Percentiles rank a stretch among this genome's conserved stretches.
These are phyloP conservation scores for Pipa parva DNA, from an alignment of 2,113 vertebrate genomes.

Conservation along the genomic window DNA sequence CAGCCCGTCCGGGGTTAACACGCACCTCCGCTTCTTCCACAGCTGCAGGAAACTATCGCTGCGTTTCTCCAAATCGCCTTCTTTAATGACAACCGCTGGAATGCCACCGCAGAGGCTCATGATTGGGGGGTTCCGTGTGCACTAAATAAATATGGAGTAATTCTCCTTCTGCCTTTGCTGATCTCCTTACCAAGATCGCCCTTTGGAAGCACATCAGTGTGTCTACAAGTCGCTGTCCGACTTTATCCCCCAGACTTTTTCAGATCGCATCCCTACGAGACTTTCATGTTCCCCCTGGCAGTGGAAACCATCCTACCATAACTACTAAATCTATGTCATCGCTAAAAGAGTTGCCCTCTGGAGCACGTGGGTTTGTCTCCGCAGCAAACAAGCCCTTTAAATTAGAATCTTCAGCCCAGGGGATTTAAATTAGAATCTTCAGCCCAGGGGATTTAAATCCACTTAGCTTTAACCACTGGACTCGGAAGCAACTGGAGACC, in stretches of 20 bases:
- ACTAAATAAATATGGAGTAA: too few relatives aligned
- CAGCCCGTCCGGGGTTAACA: conserved; percentile 89
- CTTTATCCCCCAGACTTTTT: too few relatives aligned
- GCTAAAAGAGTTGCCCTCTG: too few relatives aligned
- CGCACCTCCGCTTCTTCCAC: conserved; percentile 95
- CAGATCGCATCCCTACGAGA: too few relatives aligned
- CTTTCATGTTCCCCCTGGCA: neutral
- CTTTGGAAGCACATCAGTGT: too few relatives aligned
- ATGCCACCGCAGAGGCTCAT: neutral
- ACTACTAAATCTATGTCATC: too few relatives aligned
- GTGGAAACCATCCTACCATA: neutral
- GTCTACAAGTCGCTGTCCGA: neutral
- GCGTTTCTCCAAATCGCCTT: conserved; percentile 89
- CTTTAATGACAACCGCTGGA: conserved; percentile 57
- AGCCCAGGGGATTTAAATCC: too few relatives aligned
- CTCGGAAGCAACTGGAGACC: too few relatives aligned
- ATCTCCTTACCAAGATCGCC: neutral
- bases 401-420: too few relatives aligned
- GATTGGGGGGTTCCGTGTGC: neutral
- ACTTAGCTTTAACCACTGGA: neutral
- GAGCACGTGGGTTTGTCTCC: too few relatives aligned
- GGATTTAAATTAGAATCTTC: too few relatives aligned
- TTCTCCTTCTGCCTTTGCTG: neutral
- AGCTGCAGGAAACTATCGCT: conserved; percentile 95
- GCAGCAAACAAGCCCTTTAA: too few relatives aligned